Evolutionary conservation across 1,140 invertebrate genomes (phyloP).

Genomic region (Pseudobourletiella spinata): DNA sequence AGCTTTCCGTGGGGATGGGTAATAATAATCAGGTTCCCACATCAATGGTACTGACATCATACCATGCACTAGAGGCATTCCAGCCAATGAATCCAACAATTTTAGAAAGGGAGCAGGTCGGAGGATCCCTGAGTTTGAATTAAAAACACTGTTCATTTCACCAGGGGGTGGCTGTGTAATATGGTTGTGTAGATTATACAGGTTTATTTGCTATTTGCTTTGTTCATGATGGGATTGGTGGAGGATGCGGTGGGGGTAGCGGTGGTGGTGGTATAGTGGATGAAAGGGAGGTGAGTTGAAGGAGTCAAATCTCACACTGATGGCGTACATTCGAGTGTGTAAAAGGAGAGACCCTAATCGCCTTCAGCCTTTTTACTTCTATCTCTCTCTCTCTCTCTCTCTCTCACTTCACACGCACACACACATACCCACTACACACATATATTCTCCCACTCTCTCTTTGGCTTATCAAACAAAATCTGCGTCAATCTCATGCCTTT

Average conservation of each 20-base stretch:
- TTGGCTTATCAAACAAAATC: background rate
- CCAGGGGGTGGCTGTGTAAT: too few relatives aligned
- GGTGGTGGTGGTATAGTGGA: background rate
- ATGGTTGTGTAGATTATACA: too few relatives aligned
- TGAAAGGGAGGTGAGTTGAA: background rate
- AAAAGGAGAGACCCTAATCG: background rate
- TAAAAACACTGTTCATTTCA: too few relatives aligned
- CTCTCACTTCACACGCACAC: background rate
- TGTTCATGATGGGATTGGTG: background rate
- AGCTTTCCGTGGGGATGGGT: too few relatives aligned
- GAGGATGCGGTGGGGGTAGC: background rate
- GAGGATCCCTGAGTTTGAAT: too few relatives aligned
- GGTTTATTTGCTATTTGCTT: constrained; percentile 1
- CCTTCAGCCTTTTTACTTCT: background rate
- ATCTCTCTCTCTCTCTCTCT: background rate
- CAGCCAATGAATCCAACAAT: too few relatives aligned
- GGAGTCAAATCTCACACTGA: constrained; percentile 3
- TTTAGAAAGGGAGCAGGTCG: too few relatives aligned
- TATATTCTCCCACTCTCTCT: background rate
- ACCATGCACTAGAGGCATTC: too few relatives aligned
- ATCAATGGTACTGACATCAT: too few relatives aligned
- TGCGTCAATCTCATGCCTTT: background rate
- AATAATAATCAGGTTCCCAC: too few relatives aligned
- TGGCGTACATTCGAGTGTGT: background rate
- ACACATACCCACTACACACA: background rate